Evolutionary conservation across 1,140 invertebrate species (phyloP).

Genomic region (Drosophila erecta): DNA sequence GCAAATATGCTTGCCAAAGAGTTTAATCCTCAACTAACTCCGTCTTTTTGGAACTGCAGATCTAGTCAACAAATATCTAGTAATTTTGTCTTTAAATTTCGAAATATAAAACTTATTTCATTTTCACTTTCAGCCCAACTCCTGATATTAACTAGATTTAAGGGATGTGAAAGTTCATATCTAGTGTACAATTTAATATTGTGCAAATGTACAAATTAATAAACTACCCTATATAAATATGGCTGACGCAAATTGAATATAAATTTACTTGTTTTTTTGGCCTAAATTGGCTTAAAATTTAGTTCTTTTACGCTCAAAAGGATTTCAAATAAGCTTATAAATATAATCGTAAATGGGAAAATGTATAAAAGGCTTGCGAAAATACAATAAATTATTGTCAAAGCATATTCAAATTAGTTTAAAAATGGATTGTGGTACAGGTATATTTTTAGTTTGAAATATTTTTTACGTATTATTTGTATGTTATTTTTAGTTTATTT

Average conservation of each 20-base stretch:
- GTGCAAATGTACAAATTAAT: too few relatives aligned
- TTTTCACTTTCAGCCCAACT: too few relatives aligned
- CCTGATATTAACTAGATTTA: too few relatives aligned
- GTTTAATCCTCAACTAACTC: constrained; percentile 6
- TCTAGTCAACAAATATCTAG: too few relatives aligned
- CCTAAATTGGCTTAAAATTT: neutral
- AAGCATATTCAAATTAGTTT: neutral
- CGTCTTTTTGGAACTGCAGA: neutral
- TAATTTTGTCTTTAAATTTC: too few relatives aligned
- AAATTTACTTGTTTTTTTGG: neutral
- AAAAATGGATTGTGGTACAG: neutral
- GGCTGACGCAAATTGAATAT: too few relatives aligned
- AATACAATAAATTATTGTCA: neutral
- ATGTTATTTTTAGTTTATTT: too few relatives aligned
- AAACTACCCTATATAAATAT: too few relatives aligned
- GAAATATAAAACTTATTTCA: too few relatives aligned
- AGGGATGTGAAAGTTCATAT: too few relatives aligned
- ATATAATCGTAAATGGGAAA: neutral
- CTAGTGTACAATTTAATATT: too few relatives aligned
- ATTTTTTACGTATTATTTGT: neutral
- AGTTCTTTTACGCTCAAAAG: neutral
- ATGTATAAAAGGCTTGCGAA: neutral
- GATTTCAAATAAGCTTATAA: neutral
- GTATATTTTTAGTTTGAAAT: neutral
- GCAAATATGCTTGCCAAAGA: constrained; percentile 12